These are phyloP conservation scores for Muraenolepis orangiensis DNA, from an alignment of 2,797 vertebrate species.

Conservation along the genomic window DNA sequence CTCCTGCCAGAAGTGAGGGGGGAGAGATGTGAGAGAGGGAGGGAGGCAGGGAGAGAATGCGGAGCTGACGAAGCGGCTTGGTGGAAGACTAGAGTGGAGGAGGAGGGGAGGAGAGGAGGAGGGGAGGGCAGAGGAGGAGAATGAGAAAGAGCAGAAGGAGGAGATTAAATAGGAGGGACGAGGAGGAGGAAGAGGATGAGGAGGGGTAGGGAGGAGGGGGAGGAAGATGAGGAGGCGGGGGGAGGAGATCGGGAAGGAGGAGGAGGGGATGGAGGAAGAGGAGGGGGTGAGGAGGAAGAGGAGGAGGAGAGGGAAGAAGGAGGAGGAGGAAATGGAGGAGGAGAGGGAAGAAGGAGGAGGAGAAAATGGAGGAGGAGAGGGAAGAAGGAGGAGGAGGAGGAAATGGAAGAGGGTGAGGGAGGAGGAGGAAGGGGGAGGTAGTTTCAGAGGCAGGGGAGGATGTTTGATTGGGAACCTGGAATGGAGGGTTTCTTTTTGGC, in stretches of 20 bases:
- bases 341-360: conserved; percentile 1
- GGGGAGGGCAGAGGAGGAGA: conserved; percentile 27
- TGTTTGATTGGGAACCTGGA: no score
- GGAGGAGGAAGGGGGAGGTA: no score
- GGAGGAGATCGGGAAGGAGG: conserved; percentile 48
- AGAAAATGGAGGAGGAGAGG: conserved; percentile 15
- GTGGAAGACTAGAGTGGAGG: conserved; percentile 7
- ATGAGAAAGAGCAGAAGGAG: not conserved
- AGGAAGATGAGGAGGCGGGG: conserved; percentile 14
- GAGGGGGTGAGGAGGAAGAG: not conserved
- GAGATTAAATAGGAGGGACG: no score
- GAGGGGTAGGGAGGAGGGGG: no score
- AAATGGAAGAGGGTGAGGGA: not conserved
- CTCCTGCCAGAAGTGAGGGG: conserved; percentile 40
- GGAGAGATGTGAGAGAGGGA: conserved; percentile 18
- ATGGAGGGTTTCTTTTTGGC: no score
- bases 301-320: conserved; percentile 36
- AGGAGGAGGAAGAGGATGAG: no score
- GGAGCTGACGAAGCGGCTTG: conserved; percentile 18
- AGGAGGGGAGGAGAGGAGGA: conserved; percentile 40
- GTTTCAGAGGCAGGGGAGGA: no score
- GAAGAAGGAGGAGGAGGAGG: conserved; percentile 49
- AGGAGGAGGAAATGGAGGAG: conserved; percentile 30
- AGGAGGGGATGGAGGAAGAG: conserved; percentile 22
- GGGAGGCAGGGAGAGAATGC: conserved; percentile 46